These are phyloP conservation scores for Hippopotamyrus pictus DNA, from an alignment of 2,797 vertebrate species.

Conservation along the genomic window DNA sequence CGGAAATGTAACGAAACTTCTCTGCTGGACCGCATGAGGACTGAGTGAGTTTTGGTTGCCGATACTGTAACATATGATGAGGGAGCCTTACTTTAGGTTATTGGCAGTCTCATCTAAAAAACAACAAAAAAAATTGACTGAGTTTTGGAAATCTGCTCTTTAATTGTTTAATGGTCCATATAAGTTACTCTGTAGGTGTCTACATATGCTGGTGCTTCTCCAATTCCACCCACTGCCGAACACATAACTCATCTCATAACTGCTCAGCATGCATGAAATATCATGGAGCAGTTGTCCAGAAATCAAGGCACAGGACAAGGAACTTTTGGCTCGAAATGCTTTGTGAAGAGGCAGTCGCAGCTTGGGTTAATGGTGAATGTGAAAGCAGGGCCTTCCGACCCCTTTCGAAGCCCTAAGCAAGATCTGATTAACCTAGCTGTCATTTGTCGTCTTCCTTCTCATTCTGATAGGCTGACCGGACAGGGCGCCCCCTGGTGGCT, in stretches of 20 bases:
- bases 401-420: neutral
- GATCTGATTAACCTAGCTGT: neutral
- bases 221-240: neutral
- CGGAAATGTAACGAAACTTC: neutral
- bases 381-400: neutral
- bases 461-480: neutral
- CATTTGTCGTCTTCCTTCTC: neutral
- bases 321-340: neutral
- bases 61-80: neutral
- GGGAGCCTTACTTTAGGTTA: neutral
- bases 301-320: neutral
- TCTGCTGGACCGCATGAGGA: neutral
- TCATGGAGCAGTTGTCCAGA: neutral
- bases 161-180: neutral
- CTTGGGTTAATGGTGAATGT: neutral
- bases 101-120: neutral
- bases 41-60: neutral
- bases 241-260: neutral
- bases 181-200: neutral
- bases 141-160: neutral
- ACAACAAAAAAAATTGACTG: neutral
- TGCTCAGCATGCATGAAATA: neutral
- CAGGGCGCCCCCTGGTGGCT: neutral
- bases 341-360: neutral
- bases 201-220: neutral